phyloP scores from a whole-genome alignment of 2,113 vertebrate genomes.

The Stegostoma tigrinum region DNA sequence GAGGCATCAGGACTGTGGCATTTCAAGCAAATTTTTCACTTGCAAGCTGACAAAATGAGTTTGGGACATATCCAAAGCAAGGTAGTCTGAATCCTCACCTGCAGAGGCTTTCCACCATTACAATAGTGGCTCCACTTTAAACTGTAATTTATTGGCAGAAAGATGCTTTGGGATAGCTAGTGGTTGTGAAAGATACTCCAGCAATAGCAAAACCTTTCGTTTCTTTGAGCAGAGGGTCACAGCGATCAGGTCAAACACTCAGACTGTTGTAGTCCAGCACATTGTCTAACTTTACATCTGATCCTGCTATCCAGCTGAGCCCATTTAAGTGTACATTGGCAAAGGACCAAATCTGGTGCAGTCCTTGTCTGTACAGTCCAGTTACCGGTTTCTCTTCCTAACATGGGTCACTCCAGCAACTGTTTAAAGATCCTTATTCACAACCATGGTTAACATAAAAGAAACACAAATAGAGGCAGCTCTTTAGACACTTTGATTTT shows the following conservation, averaged over 20 bases:
- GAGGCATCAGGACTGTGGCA: not conserved
- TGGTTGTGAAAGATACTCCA: too few species aligned
- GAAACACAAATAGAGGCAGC: not conserved
- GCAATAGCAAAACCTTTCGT: too few species aligned
- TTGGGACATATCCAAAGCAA: not conserved
- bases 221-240: too few species aligned
- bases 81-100: not conserved
- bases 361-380: not conserved
- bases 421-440: not conserved
- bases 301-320: not conserved
- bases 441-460: not conserved
- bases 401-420: too few species aligned
- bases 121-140: too few species aligned
- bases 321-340: not conserved
- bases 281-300: not conserved
- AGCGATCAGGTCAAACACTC: too few species aligned
- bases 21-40: not conserved
- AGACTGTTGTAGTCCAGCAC: not conserved
- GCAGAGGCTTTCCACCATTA: not conserved
- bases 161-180: too few species aligned
- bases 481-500: constrained; percentile 32
- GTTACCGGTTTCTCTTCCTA: not conserved
- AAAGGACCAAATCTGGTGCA: not conserved
- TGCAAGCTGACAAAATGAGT: not conserved
- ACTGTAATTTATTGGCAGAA: too few species aligned